These are phyloP conservation scores for Eolophus roseicapilla DNA, from an alignment of 2,113 vertebrate species.

Conservation along the genomic window DNA sequence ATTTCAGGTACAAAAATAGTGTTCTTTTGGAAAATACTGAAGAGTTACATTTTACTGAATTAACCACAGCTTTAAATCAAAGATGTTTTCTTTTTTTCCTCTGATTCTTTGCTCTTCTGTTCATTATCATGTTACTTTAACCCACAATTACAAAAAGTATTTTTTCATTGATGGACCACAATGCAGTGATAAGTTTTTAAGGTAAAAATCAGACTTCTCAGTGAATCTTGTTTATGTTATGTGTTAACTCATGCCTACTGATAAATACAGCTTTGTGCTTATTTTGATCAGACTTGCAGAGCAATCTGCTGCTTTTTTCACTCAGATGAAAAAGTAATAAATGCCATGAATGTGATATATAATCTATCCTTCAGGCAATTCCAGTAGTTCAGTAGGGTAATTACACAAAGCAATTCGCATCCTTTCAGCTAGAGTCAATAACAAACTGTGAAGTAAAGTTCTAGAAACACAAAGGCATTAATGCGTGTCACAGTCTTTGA, in stretches of 20 bases:
- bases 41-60: background rate
- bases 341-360: constrained; percentile 5
- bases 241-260: background rate
- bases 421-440: background rate
- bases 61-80: background rate
- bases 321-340: constrained; percentile 44
- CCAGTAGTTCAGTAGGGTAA: constrained; percentile 23
- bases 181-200: background rate
- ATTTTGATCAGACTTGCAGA: background rate
- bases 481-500: background rate
- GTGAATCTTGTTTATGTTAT: background rate
- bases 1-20: background rate
- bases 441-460: background rate
- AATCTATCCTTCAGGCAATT: constrained; percentile 40
- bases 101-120: background rate
- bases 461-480: background rate
- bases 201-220: background rate
- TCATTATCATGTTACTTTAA: background rate
- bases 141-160: background rate
- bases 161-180: background rate
- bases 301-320: background rate
- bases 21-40: background rate
- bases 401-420: constrained; percentile 43
- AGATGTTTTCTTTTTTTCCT: background rate
- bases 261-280: constrained; percentile 15